A percentile compares a stretch with the other conserved stretches of the same genome.
These are phyloP conservation scores for Plestiodon gilberti DNA, from an alignment of 2,113 vertebrate species.

Conservation along the genomic window DNA sequence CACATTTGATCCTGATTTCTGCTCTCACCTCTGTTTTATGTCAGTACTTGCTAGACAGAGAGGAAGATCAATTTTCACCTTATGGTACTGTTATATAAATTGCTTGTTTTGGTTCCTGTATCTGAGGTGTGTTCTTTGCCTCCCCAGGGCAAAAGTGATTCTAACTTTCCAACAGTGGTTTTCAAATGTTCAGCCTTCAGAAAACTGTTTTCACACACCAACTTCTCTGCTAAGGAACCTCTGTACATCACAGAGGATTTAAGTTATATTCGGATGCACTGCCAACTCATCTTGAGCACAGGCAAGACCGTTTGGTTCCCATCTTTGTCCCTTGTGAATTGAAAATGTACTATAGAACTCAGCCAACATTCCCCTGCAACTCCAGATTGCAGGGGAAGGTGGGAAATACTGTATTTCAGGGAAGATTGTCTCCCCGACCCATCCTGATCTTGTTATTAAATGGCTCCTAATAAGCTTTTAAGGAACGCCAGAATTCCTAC, in stretches of 20 bases:
- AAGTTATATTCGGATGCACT: not conserved
- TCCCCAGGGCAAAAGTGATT: not conserved
- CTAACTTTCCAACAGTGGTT: not conserved
- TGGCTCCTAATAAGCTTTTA: not conserved
- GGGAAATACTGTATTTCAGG: not conserved
- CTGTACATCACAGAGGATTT: not conserved
- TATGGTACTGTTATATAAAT: not conserved
- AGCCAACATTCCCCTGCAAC: not conserved
- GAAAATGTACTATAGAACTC: not conserved
- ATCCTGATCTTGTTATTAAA: not conserved
- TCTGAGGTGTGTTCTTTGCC: not conserved
- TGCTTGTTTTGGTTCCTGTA: not conserved
- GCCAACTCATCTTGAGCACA: not conserved
- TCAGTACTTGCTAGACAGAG: not conserved
- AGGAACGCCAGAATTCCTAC: not conserved
- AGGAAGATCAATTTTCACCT: not conserved
- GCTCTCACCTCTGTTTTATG: not conserved
- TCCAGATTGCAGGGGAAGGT: not conserved
- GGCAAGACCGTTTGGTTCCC: not conserved
- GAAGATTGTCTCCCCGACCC: not conserved
- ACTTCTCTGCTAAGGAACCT: not conserved
- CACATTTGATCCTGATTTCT: not conserved
- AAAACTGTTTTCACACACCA: not conserved
- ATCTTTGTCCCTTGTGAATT: not conserved
- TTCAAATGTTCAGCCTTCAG: not conserved